phyloP scores from a whole-genome alignment of 1,140 invertebrate genomes.

The Trinorchestia longiramus region DNA sequence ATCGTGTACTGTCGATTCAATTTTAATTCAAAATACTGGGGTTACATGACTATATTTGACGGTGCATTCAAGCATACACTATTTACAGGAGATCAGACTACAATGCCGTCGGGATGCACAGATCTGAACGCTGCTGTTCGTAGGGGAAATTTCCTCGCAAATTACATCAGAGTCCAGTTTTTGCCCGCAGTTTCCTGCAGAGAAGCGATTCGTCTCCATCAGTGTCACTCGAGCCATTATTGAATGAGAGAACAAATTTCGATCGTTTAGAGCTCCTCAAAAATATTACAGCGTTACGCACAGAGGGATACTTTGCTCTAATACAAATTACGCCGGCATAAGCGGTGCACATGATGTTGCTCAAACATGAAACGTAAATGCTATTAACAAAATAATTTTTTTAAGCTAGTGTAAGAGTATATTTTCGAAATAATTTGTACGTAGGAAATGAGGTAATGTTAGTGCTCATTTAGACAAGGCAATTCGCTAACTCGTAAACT shows the following conservation, averaged over 20 bases:
- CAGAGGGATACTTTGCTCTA: not conserved
- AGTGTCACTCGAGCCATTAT: conserved; percentile 50
- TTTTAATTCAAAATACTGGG: not conserved
- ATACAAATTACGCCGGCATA: not conserved
- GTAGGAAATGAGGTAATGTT: no score
- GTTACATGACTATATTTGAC: no score
- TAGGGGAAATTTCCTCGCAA: not conserved
- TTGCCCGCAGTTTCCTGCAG: not conserved
- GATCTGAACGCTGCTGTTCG: not conserved
- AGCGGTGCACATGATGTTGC: not conserved
- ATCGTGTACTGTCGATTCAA: not conserved
- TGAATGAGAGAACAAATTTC: conserved; percentile 51
- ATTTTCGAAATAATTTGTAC: no score
- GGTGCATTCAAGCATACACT: not conserved
- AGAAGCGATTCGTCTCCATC: conserved; percentile 35
- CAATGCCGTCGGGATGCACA: not conserved
- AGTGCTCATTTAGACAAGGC: no score
- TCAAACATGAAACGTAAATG: not conserved
- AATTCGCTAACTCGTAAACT: no score
- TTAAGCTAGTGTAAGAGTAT: no score
- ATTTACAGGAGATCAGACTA: not conserved
- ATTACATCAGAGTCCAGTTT: not conserved
- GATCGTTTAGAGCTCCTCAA: conserved; percentile 11
- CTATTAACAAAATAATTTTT: no score
- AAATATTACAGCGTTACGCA: not conserved